These are phyloP conservation scores for Brachypodius melanocephalos DNA, from an alignment of 2,113 vertebrate genomes.

Conservation along the genomic window DNA sequence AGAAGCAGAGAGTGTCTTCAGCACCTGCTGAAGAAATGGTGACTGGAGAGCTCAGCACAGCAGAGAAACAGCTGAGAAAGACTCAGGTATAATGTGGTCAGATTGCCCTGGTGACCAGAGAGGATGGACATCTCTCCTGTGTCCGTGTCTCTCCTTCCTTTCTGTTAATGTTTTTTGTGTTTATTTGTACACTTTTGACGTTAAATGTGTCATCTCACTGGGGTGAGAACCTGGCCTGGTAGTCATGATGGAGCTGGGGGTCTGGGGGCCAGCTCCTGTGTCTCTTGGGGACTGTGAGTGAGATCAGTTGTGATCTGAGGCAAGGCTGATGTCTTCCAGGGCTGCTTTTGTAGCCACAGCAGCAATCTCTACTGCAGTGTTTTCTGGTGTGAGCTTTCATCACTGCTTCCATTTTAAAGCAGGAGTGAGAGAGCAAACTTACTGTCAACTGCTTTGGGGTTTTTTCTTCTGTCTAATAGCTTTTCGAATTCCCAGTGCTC, in stretches of 20 bases:
- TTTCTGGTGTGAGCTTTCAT: neutral
- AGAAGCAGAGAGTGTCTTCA: neutral
- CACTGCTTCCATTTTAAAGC: neutral
- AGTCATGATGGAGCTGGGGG: neutral
- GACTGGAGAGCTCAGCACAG: rapidly evolving
- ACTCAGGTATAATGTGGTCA: neutral
- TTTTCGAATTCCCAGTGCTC: neutral
- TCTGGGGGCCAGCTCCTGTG: neutral
- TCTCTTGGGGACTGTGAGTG: neutral
- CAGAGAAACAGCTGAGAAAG: neutral
- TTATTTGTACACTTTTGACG: neutral
- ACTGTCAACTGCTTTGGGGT: neutral
- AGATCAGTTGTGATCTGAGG: neutral
- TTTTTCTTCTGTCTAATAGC: neutral
- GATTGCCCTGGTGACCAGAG: neutral
- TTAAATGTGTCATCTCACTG: neutral
- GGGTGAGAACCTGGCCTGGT: neutral
- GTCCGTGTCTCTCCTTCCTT: neutral
- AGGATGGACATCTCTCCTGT: neutral
- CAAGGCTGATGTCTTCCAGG: neutral
- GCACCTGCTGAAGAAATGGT: neutral
- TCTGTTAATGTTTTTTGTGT: neutral
- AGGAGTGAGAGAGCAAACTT: neutral
- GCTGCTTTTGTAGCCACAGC: neutral
- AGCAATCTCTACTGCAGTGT: neutral